Conservation (phyloP, 2,113 vertebrate species). For the Erythrocercus mccallii region DNA sequence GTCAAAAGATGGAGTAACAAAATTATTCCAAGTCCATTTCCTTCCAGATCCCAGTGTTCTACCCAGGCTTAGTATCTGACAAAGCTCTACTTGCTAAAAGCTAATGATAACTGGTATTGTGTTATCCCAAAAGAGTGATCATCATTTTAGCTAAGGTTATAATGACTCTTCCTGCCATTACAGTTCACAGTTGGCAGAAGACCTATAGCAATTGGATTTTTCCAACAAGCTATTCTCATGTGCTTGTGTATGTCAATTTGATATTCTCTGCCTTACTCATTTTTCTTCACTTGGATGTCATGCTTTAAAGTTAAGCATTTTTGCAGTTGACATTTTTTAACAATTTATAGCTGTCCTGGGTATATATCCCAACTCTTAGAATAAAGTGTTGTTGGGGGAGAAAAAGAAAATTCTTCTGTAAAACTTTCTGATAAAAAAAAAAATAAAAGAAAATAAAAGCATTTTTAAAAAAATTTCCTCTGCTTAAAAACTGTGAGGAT, state of each 20-base stretch:
- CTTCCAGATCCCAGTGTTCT: not conserved
- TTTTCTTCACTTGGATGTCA: not conserved
- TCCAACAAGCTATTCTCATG: not conserved
- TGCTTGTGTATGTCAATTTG: not conserved
- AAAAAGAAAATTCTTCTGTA: not conserved
- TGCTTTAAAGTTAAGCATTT: not conserved
- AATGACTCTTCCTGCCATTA: constrained; percentile 42
- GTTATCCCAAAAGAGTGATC: not conserved
- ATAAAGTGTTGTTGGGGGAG: not conserved
- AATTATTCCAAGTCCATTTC: not conserved
- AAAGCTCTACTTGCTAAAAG: constrained; percentile 11
- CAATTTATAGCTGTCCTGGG: not conserved
- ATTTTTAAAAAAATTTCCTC: not conserved
- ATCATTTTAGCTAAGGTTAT: constrained; percentile 39
- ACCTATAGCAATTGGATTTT: not conserved
- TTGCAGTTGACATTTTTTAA: not conserved
- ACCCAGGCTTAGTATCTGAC: not conserved
- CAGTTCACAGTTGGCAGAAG: constrained; percentile 23
- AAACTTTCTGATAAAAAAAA: not conserved
- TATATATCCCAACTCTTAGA: not conserved
- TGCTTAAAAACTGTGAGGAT: not conserved
- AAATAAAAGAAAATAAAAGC: not conserved
- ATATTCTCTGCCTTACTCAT: not conserved
- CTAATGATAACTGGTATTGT: not conserved
- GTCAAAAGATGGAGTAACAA: not conserved